phyloP scores from a whole-genome alignment of 2,888 invertebrate species.

The Empis livida region DNA sequence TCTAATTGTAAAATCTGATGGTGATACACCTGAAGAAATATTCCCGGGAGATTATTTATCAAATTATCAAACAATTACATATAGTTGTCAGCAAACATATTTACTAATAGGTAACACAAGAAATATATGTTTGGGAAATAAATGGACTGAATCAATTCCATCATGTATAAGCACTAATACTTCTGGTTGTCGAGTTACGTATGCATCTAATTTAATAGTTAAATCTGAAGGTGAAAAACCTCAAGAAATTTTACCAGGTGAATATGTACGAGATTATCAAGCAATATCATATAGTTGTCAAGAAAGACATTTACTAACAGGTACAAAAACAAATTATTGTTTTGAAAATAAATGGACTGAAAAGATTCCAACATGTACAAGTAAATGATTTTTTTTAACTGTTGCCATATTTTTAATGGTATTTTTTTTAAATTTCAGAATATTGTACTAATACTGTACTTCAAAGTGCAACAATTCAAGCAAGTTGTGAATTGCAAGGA shows the following conservation, averaged over 20 bases:
- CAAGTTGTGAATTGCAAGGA: slow-evolving; percentile 4
- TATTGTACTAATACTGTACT: slow-evolving; percentile 1
- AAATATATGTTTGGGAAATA: neutral
- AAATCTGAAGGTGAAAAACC: too few species aligned
- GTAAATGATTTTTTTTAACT: slow-evolving; percentile 2
- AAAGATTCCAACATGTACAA: slow-evolving; percentile 3
- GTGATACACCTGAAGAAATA: too few species aligned
- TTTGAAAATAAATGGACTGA: neutral
- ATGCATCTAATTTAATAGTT: too few species aligned
- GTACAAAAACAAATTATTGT: neutral
- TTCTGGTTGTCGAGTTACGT: too few species aligned
- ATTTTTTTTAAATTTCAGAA: neutral
- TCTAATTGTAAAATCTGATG: too few species aligned
- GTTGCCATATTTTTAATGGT: too few species aligned
- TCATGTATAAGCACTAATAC: slow-evolving; percentile 1
- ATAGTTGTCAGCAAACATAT: neutral
- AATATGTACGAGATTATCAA: too few species aligned
- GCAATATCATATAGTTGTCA: neutral
- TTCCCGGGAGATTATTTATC: too few species aligned
- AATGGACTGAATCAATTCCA: slow-evolving; percentile 2
- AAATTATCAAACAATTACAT: neutral
- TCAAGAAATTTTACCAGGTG: too few species aligned
- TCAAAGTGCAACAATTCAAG: slow-evolving; percentile 1
- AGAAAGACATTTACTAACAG: neutral
- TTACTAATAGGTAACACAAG: neutral